Base-by-base conservation (phyloP, 1,140 invertebrate species). In the Nomia melanderi region DNA sequence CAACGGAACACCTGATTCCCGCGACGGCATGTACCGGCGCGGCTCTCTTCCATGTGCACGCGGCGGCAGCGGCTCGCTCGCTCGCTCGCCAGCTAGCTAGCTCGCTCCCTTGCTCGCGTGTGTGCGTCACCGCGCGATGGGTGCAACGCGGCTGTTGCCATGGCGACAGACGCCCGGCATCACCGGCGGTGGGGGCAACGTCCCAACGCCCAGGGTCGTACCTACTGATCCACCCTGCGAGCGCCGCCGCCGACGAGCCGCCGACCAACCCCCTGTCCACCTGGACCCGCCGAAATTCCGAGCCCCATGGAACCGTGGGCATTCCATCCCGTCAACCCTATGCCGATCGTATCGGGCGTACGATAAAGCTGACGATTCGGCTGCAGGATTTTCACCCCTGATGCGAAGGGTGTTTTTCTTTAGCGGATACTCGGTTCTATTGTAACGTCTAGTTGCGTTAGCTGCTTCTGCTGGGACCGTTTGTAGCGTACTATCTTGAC, bases 131-230 rank as follows among this genome's bases (percentile, higher is more conserved):
- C 82, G 70, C 78, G 78, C 82, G 78, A 88, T 91, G 87, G 89
- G 88, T 88, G 89, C 88, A 92, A 90, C 90, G 90, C 90, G 88
- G 87, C 90, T 91, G 92, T 93, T 90, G 87, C 92, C 88, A 93
- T 92, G 91, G 92, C 89, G 90, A 93, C 91, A 92, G 92, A 92
- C 91, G 89, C 90, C 90, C 89, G 90, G 87, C 89, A 87, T 88
- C 87, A 87, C 79, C 81, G 63, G 84, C 86, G 88, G 90, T 89
- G 87, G 90, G 90, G 88, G 90, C 90, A 91, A 91, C 89, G 90
- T 90, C 88, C 90, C 89, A 90, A 87, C 85, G 87, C 78, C 83
- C 90, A 91, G 90, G 90, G 79, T 88, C 88, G 90, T 92, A 89
- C 80, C 87, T 88, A 85, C 83, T 85, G 80, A 86, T 86, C 87